Evolutionary conservation across 1,140 invertebrate genomes (phyloP).

Genomic region (Penaeus vannamei): DNA sequence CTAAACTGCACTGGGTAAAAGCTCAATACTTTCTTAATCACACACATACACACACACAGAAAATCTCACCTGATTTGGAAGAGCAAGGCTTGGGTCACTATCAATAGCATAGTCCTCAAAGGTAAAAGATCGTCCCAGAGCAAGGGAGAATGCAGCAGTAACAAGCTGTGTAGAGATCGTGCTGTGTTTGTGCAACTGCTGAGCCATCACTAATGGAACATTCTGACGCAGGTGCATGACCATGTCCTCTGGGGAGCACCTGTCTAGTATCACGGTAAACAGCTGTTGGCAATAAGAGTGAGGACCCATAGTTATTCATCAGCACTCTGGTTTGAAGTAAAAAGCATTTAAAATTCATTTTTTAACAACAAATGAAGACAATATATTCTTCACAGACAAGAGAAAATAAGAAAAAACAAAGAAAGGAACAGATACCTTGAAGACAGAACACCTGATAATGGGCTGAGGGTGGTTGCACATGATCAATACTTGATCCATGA

Average conservation of each 20-base stretch:
- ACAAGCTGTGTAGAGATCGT: constrained; percentile 37
- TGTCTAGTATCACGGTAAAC: constrained; percentile 50
- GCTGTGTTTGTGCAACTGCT: constrained; percentile 57
- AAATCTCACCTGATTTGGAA: constrained; percentile 42
- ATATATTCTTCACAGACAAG: background rate
- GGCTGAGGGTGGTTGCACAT: constrained; percentile 58
- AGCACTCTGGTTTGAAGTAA: too few relatives aligned
- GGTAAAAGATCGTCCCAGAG: constrained; percentile 47
- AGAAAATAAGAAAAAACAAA: background rate
- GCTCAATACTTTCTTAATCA: too few relatives aligned
- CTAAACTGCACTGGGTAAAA: too few relatives aligned
- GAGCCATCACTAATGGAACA: constrained; percentile 48
- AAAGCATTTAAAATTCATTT: too few relatives aligned
- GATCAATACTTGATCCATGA: constrained; percentile 49
- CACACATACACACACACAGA: too few relatives aligned
- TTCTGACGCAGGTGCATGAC: constrained; percentile 51
- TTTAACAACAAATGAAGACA: too few relatives aligned
- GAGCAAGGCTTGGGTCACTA: constrained; percentile 53
- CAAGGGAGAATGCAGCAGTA: constrained; percentile 53
- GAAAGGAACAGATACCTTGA: constrained; percentile 34
- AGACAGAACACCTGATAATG: constrained; percentile 38
- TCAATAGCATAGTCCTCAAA: constrained; percentile 61
- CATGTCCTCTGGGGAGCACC: constrained; percentile 54
- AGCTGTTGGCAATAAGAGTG: constrained; percentile 4
- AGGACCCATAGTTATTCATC: too few relatives aligned